Base-by-base conservation (phyloP, 2,797 vertebrate genomes). In the Adrianichthys oophorus region DNA sequence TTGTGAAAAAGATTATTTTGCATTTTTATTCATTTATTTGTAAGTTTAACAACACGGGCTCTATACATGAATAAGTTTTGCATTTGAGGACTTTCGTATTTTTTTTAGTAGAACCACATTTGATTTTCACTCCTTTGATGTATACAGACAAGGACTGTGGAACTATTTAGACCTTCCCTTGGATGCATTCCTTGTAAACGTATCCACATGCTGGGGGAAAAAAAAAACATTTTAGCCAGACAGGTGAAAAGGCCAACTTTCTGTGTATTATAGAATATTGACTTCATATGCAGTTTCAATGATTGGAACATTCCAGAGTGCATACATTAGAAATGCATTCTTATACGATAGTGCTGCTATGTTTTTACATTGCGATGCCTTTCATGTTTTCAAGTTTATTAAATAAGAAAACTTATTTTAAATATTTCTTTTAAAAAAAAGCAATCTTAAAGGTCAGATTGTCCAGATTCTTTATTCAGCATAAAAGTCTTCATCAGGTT, bases 211-310 rank as follows among this genome's bases (percentile, higher is more conserved):
- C 72, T 43, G 59, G 62, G 7, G 0, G 1, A 24, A 56, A 12
- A 72, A 67, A 57, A 56, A 76, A 77, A 68, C 82, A 58, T 64
- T 67, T 54, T 83, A 80, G 60, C n/a, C 52, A 53, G 78, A 78
- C 77, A 75, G 66, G 54, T 68, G 47, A 51, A 24, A 59, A 41
- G 63, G 21, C 43, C 63, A 63, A 32, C 76, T 66, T 53, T 65
- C 48, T 76, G 69, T 77, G 66, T 1, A 52, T 24, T 47, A 50
- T 52, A 59, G 68, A 69, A 32, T 65, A 24, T 71, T 58, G 53
- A 29, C 68, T 72, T 71, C 41, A 32, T 2, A 54, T 68, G 59
- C 80, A 59, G 81, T 77, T 76, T 82, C 29, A 37, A 55, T 84
- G 79, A 86, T 83, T 85, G 68, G 71, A 76, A 67, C 64, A 68